Base-by-base conservation (phyloP, 64 coral and sea anemone species). In the Pachyseris speciosa region DNA sequence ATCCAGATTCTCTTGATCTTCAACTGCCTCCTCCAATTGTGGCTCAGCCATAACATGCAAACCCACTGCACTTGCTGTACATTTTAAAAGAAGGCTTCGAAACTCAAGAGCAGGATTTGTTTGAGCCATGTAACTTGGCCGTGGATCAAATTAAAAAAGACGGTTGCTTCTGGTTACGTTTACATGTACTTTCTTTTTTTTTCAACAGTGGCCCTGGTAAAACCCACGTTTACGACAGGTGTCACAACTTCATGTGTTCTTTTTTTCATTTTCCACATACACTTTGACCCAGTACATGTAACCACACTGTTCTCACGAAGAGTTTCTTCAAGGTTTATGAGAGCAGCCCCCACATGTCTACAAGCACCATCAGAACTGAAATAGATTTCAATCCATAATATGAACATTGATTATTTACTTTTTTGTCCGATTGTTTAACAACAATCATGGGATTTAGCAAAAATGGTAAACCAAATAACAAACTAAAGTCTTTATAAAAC, bases 211-310 rank as follows among this genome's bases (percentile, higher is more conserved):
- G 88, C 63, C 66, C 29, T 91, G 40, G 88, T 83, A 19, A 91
- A 91, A 70, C 41, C 64, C 65, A 91, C 70, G 64, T 83, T 51
- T 58, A 83, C 74, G 7, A 83, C 76, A 37, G 43, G 53, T 67
- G 75, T 83, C 27, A 67, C 87, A 13, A 34, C 64, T 24, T 81
- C 88, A 57, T 72, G 88, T 50, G 76, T 80, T 55, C 88, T 79
- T 53, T 83, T 91, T 7, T 77, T 81, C 50, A 37, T 65, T 31
- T 78, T 65, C 47, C 64, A 91, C 34, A 52, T 67, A 19, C 88
- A 90, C 52, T 90, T 91, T 80, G 45, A 33, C 42, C 88, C 75
- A 83, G 88, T 91, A 40, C 88, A 83, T 60, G 88, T 83, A 20
- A 91, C 63, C 27, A 53, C 59, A 7, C 15, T 71, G 34, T 39